Evolutionary conservation across 1,140 invertebrate genomes (phyloP), one percentile per base, ranked within the genome.

Genomic region (Proctacanthus coquilletti): DNA sequence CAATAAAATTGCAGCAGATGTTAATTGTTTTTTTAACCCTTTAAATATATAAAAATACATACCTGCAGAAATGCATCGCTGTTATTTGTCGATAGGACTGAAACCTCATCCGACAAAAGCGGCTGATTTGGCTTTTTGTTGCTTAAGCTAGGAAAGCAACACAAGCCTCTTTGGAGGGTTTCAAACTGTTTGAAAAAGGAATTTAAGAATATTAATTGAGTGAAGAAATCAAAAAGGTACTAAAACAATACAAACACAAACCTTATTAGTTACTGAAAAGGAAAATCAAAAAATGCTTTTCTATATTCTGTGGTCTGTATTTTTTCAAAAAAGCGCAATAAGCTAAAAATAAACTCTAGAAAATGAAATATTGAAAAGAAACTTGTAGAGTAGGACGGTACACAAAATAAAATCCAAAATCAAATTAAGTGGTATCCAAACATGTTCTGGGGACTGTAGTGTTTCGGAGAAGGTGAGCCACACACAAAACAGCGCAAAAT

Each of bases 51-150:
- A n/a, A n/a, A n/a, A n/a, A n/a, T n/a, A n/a, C n/a, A n/a, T 39
- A 39, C 37, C 37, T 41, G 40, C 2, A 41, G 18, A 27, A 41
- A 41, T 17, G 33, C 34, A 31, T 41, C 40, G 17, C 40, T 41
- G 19, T 37, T 41, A 17, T 41, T 41, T 11, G 33, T 36, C 13
- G 39, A 41, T 23, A 41, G 25, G 6, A 32, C 35, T n/a, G 40
- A 29, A n/a, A 41, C 27, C 32, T 41, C 34, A 30, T 41, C 40
- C 11, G 40, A 36, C 3, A 41, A 14, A 10, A 39, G 21, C 3
- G 37, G 14, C 19, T 31, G 27, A 36, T 32, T 36, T 11, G 40
- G 25, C 25, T 41, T 41, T 23, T 41, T 41, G 10, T 18, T 32
- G 10, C 34, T 30, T 14, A 41, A 23, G 27, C 40, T 37, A 3